Conservation (phyloP, 2,888 invertebrate species). For the Agrochola litura region DNA sequence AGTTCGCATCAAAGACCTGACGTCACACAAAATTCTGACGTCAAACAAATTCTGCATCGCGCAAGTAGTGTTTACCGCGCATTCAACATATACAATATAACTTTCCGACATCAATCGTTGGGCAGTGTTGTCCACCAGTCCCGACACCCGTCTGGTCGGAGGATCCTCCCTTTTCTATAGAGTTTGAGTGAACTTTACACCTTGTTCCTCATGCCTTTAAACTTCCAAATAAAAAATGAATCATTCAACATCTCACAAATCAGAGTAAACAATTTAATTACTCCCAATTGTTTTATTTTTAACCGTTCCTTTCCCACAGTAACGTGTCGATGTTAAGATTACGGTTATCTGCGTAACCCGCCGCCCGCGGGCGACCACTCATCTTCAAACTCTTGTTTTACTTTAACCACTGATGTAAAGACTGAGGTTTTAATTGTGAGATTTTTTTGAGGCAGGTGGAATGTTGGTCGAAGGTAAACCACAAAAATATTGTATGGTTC, state of each 20-base stretch:
- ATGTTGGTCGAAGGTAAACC: neutral
- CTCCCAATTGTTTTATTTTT: slow-evolving; percentile 9
- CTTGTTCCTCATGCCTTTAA: too few species aligned
- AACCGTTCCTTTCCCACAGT: slow-evolving; percentile 69
- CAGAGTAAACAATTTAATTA: slow-evolving; percentile 43
- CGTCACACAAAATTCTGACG: too few species aligned
- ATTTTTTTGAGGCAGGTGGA: neutral
- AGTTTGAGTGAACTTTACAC: too few species aligned
- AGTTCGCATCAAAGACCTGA: too few species aligned
- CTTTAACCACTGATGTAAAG: neutral
- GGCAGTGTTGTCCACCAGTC: too few species aligned
- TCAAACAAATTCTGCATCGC: too few species aligned
- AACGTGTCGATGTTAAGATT: slow-evolving; percentile 77
- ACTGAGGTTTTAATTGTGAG: slow-evolving; percentile 33
- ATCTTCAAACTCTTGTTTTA: slow-evolving; percentile 68
- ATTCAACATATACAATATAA: too few species aligned
- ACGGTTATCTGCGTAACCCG: slow-evolving; percentile 83
- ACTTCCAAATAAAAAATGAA: neutral
- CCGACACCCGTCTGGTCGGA: too few species aligned
- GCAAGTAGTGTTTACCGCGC: too few species aligned
- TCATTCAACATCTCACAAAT: slow-evolving; percentile 5
- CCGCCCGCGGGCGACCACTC: slow-evolving; percentile 78
- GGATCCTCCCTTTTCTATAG: too few species aligned
- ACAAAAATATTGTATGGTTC: neutral
- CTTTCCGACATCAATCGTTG: too few species aligned